Base-by-base conservation (phyloP, 2,888 invertebrate genomes). In the Rhagophthalmus giganteus region DNA sequence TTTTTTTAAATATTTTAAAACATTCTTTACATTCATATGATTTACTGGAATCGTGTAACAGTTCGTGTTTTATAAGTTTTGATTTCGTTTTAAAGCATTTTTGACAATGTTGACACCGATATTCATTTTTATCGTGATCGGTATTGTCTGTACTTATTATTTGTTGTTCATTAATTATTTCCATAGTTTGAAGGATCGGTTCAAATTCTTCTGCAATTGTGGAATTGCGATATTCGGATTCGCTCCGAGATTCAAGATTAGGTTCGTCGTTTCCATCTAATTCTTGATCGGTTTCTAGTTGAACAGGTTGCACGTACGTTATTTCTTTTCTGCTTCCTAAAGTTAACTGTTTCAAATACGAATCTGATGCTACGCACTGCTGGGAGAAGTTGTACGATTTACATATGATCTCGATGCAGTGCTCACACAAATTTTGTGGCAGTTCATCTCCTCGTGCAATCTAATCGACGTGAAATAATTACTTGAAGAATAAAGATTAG, bases 351-450 rank as follows among this genome's bases (percentile, higher is more conserved):
- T 47, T 38, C 8, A 59, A 28, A 12, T 24, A 46, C 6, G 9
- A 13, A 50, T 60, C 54, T 15, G 49, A 52, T 4, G 39, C 28
- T 20, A 54, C 44, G 31, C 59, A 61, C 40, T 49, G 32, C 40
- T 59, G 52, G 32, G 54, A 39, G 25, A 61, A 61, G 33, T 52
- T 52, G 37, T 55, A 59, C 9, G 59, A 51, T 20, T 55, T 50
- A 27, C 49, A 54, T 3, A 63, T 35, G 14, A 45, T 55, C 32
- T 59, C 57, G 8, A 59, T 54, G 44, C 65, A 65, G 2, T 13
- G 34, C n/a, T 49, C 27, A 37, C 65, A 65, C 25, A 65, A 46
- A 28, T 57, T 50, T n/a, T 59, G 55, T 26, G 64, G 62, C 20
- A 63, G 32, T 10, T 60, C 61, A 44, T 65, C 63, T 1, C 49